Evolutionary conservation across 2,113 vertebrate genomes (phyloP).

Genomic region (Sturnus vulgaris): DNA sequence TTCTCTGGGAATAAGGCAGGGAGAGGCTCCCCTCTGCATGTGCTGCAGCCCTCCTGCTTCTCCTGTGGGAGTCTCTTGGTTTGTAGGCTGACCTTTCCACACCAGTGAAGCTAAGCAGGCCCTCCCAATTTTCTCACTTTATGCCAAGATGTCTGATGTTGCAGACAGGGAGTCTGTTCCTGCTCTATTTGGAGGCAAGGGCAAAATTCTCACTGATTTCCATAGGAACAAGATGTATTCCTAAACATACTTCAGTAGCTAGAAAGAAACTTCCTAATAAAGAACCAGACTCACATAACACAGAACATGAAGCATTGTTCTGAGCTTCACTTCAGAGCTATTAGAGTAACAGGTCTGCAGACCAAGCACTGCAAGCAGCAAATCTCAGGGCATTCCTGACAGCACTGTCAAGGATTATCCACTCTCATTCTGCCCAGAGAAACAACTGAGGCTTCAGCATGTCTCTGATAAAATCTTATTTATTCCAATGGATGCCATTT

Average conservation of each 20-base stretch:
- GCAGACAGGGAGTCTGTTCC: conserved; percentile 6
- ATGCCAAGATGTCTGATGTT: background rate
- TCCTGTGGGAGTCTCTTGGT: background rate
- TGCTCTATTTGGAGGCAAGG: conserved; percentile 1
- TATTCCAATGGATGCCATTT: background rate
- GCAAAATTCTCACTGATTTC: conserved; percentile 40
- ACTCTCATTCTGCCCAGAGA: background rate
- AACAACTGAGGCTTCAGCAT: background rate
- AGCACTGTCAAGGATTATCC: background rate
- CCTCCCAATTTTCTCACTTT: conserved; percentile 17
- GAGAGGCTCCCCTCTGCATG: background rate
- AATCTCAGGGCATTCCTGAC: background rate
- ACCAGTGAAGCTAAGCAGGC: background rate
- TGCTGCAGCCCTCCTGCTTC: background rate
- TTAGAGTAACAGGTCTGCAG: background rate
- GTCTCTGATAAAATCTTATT: background rate
- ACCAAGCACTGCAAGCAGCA: background rate
- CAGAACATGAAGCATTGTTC: background rate
- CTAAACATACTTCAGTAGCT: conserved; percentile 47
- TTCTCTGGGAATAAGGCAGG: background rate
- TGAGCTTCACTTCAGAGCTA: background rate
- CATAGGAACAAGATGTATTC: conserved; percentile 54
- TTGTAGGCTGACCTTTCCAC: background rate
- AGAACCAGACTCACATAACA: background rate
- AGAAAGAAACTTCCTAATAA: conserved; percentile 53